These are phyloP conservation scores for Zygothrica quintamaculata DNA, from an alignment of 2,888 invertebrate species.

Conservation along the genomic window DNA sequence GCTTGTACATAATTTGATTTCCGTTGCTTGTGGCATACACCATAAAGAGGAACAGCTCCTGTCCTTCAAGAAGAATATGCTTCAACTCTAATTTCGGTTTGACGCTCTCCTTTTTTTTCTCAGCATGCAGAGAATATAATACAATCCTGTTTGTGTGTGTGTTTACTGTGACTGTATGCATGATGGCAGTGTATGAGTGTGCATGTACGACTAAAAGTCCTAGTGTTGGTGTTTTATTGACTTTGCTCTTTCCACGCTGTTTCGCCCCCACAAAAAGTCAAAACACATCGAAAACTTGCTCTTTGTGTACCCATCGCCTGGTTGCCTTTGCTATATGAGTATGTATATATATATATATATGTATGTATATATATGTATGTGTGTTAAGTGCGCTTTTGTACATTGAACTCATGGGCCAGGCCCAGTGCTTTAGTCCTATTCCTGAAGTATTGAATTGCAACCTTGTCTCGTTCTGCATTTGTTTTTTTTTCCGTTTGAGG, in stretches of 20 bases:
- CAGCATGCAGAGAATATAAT: slow-evolving; percentile 47
- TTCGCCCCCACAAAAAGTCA: slow-evolving; percentile 66
- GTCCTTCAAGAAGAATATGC: slow-evolving; percentile 37
- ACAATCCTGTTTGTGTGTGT: slow-evolving; percentile 67
- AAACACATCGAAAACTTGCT: slow-evolving; percentile 76
- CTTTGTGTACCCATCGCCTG: slow-evolving; percentile 66
- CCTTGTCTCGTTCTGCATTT: slow-evolving; percentile 46
- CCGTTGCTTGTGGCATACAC: slow-evolving; percentile 33
- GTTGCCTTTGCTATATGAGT: slow-evolving; percentile 35
- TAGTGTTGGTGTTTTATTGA: slow-evolving; percentile 61
- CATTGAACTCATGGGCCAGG: slow-evolving; percentile 60
- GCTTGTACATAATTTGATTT: slow-evolving; percentile 69
- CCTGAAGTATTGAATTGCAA: slow-evolving; percentile 47
- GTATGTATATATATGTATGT: slow-evolving; percentile 17
- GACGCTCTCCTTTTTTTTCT: slow-evolving; percentile 25
- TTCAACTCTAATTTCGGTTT: slow-evolving; percentile 14
- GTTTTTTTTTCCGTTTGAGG: not conserved
- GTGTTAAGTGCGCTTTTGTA: slow-evolving; percentile 57
- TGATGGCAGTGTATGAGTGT: slow-evolving; percentile 19
- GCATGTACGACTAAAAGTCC: slow-evolving; percentile 7
- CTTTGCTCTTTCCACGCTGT: slow-evolving; percentile 53
- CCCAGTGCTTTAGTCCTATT: slow-evolving; percentile 50
- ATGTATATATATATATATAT: slow-evolving; percentile 9
- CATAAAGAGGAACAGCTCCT: slow-evolving; percentile 19
- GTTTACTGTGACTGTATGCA: slow-evolving; percentile 54